Evolutionary conservation across 2,113 vertebrate species (phyloP).

Genomic region (Albula glossodonta): DNA sequence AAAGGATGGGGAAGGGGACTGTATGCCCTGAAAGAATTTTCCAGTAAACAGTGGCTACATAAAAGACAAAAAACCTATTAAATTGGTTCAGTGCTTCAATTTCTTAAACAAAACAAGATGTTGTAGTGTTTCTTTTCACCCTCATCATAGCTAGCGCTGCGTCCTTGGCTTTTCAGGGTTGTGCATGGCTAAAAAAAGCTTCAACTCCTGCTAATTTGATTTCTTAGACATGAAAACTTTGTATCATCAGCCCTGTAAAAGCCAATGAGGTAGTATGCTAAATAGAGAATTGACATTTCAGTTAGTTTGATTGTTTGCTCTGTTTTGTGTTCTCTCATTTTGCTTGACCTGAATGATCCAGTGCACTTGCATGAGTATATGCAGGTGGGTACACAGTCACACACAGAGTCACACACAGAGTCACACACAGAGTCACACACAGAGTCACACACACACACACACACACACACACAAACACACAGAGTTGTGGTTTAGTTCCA

Average conservation of each 20-base stretch:
- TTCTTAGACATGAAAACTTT: conserved; percentile 5
- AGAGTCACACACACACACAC: not conserved
- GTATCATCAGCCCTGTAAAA: not conserved
- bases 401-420: not conserved
- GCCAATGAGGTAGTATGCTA: not conserved
- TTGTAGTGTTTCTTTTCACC: conserved; percentile 24
- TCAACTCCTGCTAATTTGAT: not conserved
- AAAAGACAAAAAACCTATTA: conserved; percentile 38
- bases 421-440: not conserved
- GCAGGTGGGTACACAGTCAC: not conserved
- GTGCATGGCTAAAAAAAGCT: not conserved
- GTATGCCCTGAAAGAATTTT: conserved; percentile 39
- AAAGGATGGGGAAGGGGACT: not conserved
- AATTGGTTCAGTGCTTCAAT: conserved; percentile 31
- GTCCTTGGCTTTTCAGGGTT: not conserved
- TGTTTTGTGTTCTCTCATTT: not conserved
- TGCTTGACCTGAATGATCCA: not conserved
- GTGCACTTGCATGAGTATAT: not conserved
- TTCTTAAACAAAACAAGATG: conserved; percentile 40
- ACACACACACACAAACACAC: not conserved
- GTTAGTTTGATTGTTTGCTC: not conserved
- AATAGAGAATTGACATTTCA: not conserved
- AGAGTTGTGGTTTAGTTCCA: conserved; percentile 14
- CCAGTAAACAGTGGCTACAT: conserved; percentile 40
- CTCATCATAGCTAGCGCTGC: not conserved